These are phyloP conservation scores for Tachysurus vachellii DNA, from an alignment of 2,113 vertebrate species.

Conservation along the genomic window DNA sequence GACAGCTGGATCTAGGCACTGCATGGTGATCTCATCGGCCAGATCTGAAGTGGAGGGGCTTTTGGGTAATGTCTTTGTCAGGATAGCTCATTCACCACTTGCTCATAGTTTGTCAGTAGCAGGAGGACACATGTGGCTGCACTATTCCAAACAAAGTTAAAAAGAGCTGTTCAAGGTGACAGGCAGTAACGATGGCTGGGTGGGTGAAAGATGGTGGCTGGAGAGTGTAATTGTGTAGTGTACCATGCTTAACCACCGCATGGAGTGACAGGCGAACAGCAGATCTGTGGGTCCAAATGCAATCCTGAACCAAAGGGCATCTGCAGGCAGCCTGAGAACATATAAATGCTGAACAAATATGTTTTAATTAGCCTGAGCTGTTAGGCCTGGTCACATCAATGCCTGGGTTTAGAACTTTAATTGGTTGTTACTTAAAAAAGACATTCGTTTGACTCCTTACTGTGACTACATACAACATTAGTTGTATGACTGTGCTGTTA, in stretches of 20 bases:
- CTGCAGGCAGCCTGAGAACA: slow-evolving; percentile 72
- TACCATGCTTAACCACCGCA: slow-evolving; percentile 37
- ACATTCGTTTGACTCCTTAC: neutral
- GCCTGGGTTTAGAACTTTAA: slow-evolving; percentile 4
- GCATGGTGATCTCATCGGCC: slow-evolving; percentile 40
- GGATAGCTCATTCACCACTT: slow-evolving; percentile 59
- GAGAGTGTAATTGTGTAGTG: slow-evolving; percentile 59
- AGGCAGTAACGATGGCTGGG: slow-evolving; percentile 73
- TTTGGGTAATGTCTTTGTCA: slow-evolving; percentile 56
- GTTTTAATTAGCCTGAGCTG: slow-evolving; percentile 73
- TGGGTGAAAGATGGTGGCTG: slow-evolving; percentile 1
- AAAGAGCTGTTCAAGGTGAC: slow-evolving; percentile 70
- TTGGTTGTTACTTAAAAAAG: slow-evolving; percentile 11
- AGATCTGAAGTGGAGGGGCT: slow-evolving; percentile 37
- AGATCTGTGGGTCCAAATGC: slow-evolving; percentile 50
- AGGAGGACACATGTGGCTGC: slow-evolving; percentile 70
- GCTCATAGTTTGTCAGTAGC: slow-evolving; percentile 70
- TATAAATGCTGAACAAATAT: slow-evolving; percentile 75
- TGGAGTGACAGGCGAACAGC: slow-evolving; percentile 48
- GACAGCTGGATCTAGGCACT: slow-evolving; percentile 47
- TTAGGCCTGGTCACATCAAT: slow-evolving; percentile 39
- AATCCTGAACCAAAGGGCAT: slow-evolving; percentile 74
- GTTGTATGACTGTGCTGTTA: neutral
- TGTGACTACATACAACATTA: neutral
- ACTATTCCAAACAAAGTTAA: slow-evolving; percentile 77